These are phyloP conservation scores for Eufriesea mexicana DNA, from an alignment of 1,140 invertebrate genomes.

Conservation along the genomic window DNA sequence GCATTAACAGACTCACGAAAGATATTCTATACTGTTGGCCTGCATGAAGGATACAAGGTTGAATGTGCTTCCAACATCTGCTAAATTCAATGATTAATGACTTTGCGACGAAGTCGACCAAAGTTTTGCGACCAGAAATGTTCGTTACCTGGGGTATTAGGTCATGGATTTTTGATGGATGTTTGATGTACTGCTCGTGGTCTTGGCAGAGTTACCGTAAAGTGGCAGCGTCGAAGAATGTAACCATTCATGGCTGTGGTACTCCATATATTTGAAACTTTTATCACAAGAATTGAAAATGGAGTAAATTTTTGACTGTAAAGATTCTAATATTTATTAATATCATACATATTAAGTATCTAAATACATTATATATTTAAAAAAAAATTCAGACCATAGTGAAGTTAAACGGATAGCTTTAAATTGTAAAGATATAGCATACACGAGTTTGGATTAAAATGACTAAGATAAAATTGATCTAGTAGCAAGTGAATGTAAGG, in stretches of 20 bases:
- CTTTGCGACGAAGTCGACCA: background rate
- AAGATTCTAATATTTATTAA: no score
- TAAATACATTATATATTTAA: no score
- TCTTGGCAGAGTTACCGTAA: background rate
- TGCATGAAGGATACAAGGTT: background rate
- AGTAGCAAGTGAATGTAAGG: background rate
- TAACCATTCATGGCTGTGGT: background rate
- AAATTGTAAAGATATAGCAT: no score
- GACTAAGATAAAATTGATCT: no score
- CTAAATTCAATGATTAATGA: conserved; percentile 17
- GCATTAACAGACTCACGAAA: background rate
- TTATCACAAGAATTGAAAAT: no score
- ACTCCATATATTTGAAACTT: no score
- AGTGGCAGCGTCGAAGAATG: background rate
- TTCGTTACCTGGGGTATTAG: background rate
- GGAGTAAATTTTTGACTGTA: no score
- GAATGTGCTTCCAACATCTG: background rate
- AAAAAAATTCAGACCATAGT: no score
- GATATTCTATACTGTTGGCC: background rate
- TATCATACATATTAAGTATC: no score
- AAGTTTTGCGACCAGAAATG: background rate
- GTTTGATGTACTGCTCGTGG: background rate
- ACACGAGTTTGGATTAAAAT: no score
- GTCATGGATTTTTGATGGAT: background rate
- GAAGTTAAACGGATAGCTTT: no score